Evolutionary conservation across 2,888 invertebrate genomes (phyloP), one percentile per base, ranked within the genome.

Genomic region (Himalopsyche anomala): DNA sequence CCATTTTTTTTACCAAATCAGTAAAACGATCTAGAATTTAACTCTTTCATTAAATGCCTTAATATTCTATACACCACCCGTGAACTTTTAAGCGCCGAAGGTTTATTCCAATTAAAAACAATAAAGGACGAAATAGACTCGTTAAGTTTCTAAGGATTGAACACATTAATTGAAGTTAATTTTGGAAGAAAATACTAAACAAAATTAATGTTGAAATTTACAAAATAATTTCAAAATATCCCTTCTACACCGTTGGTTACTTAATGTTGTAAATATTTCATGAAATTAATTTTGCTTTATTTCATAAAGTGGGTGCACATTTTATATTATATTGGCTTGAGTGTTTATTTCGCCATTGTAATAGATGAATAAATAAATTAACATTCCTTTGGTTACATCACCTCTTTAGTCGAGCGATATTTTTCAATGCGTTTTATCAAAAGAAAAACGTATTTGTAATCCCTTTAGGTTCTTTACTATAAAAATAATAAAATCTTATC

Each of bases 101-200:
- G 36, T 36, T 74, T 38, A 4, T 38, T 74, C 36, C 74, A 74
- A 74, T 74, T 74, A 74, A 74, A 74, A 74, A 74, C 38, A 36
- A 74, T 74, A 74, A 74, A 74, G 28, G 74, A 74, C 74, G 28
- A 74, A 74, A 74, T 74, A 38, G 74, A 74, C 74, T 74, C 74
- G 74, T 74, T 74, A 74, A 74, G 36, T 74, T 74, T 74, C 74
- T 36, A 74, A 38, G 74, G 12, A 38, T 36, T 74, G 74, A 74
- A 36, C 74, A 74, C 74, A 74, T 74, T 74, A 74, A 74, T 74
- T 74, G 12, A 12, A 74, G 74, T 74, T 74, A 74, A 74, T 74
- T 74, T 36, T 12, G 12, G 74, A 74, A 74, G 74, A 74, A 74
- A 74, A 74, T 74, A 74, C 19, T 36, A 38, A 74, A 38, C 36